These are phyloP conservation scores for Dasyprocta punctata DNA, from an alignment of 2,113 vertebrate genomes.

Conservation along the genomic window DNA sequence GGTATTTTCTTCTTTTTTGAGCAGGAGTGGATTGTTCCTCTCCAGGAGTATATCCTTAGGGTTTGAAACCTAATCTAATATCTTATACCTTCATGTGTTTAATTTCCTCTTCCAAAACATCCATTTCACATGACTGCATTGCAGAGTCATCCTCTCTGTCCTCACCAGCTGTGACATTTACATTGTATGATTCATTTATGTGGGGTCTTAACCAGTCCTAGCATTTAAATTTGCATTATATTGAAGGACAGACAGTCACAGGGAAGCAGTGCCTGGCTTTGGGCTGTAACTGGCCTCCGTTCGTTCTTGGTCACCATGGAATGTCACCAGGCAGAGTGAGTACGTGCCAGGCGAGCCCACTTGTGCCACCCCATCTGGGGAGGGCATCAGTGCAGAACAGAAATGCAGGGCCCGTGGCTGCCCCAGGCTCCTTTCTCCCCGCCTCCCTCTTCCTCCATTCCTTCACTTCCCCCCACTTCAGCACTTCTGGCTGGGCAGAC, in stretches of 20 bases:
- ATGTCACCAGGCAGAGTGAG: slow-evolving; percentile 36
- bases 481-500: too few relatives aligned
- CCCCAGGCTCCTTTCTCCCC: neutral
- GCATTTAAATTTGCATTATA: slow-evolving; percentile 63
- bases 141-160: slow-evolving; percentile 64
- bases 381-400: neutral
- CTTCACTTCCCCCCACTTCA: neutral
- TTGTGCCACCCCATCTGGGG: neutral
- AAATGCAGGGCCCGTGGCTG: neutral
- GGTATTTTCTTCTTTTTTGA: slow-evolving; percentile 63
- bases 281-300: neutral
- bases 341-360: neutral
- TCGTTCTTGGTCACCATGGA: slow-evolving; percentile 28
- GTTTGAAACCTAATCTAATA: slow-evolving; percentile 70
- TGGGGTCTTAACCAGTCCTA: slow-evolving; percentile 57
- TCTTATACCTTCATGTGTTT: slow-evolving; percentile 63
- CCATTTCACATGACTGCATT: slow-evolving; percentile 61
- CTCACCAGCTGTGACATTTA: slow-evolving; percentile 68
- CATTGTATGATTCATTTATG: slow-evolving; percentile 70
- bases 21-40: neutral
- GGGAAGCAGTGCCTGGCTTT: slow-evolving; percentile 46
- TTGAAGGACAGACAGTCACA: slow-evolving; percentile 63
- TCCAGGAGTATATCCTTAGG: slow-evolving; percentile 52
- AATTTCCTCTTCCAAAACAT: slow-evolving; percentile 69
- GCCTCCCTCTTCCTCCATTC: neutral